Base-by-base conservation (phyloP, 2,113 vertebrate species). In the Pycnonotus jocosus region DNA sequence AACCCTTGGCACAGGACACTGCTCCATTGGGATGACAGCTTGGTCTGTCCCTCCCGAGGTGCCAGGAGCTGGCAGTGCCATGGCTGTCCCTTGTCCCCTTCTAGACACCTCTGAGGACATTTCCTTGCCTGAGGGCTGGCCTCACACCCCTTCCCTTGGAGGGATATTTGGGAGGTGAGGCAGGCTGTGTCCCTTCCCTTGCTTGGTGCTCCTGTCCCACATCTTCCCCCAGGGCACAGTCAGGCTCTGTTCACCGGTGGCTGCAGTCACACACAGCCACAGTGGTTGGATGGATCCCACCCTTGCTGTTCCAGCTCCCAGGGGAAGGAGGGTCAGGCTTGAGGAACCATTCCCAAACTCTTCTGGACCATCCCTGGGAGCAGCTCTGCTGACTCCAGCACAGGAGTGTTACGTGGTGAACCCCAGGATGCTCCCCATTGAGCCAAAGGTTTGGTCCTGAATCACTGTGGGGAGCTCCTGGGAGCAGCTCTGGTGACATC, bases 1-100 rank as follows among this genome's bases (percentile, higher is more conserved):
- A 0, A 0, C 19, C 44, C 28, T 8, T 0, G 0, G 18, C 3
- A 6, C 6, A 8, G 37, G 27, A 37, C 0, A 1, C 73, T 35
- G 62, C 35, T 66, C 8, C 12, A 1, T 1, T 19, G 33, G 70
- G 44, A 50, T 12, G 4, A 0, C 0, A 6, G n/a, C 11, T 7
- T 8, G 33, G 18, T 33, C 28, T 4, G 5, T 17, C 42, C 77
- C 42, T 71, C 73, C 48, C 57, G 7, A 45, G 72, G 28, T 12
- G 62, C 54, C 37, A 47, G 44, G 66, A 88, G 45, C 53, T 56
- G 82, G 24, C 70, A 28, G 37, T 11, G 51, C 60, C 33, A 4
- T 3, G 18, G 25, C 50, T 64, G 47, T 27, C 19, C 86, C n/a
- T 9, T 11, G 61, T 19, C 50, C 22, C 38, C 4, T 48, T 15